Percentiles rank a stretch among this genome's conserved stretches.
These are phyloP conservation scores for Aurelia sp. DNA, from an alignment of 30 jellyfish, hydroid and myxozoan genomes.

Conservation along the genomic window DNA sequence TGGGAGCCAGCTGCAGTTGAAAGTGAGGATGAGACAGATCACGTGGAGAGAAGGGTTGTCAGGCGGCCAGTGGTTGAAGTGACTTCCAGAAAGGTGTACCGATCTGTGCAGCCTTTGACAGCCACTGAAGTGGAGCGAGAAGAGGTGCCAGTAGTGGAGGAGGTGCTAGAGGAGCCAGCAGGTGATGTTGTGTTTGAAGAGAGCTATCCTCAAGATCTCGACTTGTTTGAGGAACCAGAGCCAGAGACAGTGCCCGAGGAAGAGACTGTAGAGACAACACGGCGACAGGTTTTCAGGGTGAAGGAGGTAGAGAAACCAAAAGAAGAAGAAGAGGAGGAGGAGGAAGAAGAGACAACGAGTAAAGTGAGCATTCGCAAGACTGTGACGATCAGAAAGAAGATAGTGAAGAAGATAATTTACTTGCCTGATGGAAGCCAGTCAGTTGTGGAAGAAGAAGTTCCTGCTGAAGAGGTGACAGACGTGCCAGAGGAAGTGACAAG, in stretches of 20 bases:
- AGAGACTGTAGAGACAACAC: constrained; percentile 5
- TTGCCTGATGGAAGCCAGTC: constrained; percentile 34
- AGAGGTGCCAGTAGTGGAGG: constrained; percentile 7
- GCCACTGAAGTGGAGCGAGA: constrained; percentile 13
- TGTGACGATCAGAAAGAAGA: not conserved
- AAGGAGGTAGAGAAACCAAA: not conserved
- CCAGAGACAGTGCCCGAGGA: constrained; percentile 16
- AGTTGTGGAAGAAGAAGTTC: constrained; percentile 35
- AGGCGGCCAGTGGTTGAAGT: constrained; percentile 42
- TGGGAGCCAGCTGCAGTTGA: constrained; percentile 3
- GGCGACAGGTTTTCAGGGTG: constrained; percentile 36
- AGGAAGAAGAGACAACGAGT: not conserved
- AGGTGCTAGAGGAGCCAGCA: constrained; percentile 5
- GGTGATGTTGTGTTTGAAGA: constrained; percentile 18
- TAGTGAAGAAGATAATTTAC: constrained; percentile 37
- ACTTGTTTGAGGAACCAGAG: constrained; percentile 6
- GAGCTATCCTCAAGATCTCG: constrained; percentile 23
- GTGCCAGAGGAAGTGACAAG: constrained; percentile 25
- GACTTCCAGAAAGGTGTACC: constrained; percentile 46
- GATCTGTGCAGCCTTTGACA: constrained; percentile 30
- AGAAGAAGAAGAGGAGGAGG: not conserved
- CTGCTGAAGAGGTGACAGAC: not conserved
- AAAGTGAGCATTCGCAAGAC: constrained; percentile 4
- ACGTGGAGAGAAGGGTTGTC: constrained; percentile 38
- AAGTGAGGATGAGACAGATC: constrained; percentile 35